Base-by-base conservation (phyloP, 2,888 invertebrate genomes). In the Uropetala carovei region DNA sequence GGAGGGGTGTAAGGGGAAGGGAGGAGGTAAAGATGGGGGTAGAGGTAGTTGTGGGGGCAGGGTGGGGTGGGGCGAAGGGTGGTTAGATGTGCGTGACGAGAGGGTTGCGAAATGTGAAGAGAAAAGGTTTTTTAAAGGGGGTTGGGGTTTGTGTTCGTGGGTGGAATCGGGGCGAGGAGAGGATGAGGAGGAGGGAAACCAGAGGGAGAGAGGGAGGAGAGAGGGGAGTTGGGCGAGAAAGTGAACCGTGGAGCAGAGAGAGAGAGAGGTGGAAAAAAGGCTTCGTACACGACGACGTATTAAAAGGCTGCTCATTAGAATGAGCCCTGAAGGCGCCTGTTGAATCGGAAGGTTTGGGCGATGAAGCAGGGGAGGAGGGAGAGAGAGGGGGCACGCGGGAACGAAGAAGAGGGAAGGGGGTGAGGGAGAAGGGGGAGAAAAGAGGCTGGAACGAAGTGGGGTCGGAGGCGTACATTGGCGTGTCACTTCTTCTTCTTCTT, bases 221-320 rank as follows among this genome's bases (percentile, higher is more conserved):
- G 22, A 75, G 18, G 27, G 27, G 11, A 43, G 43, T 43, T 43
- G 18, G 11, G 68, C 18, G 11, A 68, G 9, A 8, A 18, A 22
- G 68, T 68, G 68, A 22, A 68, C n/a, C 18, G 22, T 27, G 18
- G 27, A 14, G 11, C 16, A 68, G 68, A 22, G 68, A n/a, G 68
- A 22, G 68, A 7, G 68, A 43, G 14, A 22, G 7, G 27, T 13
- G 85, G 59, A 59, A 85, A 82, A 43, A 85, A 58, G 27, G 59
- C 59, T 58, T 27, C 58, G 30, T 56, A 68, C 68, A 60, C 43
- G 83, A 83, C 83, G 83, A 56, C 56, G 68, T 64, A 89, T 89
- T 89, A 89, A 89, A 89, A 89, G 89, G 89, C 89, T 89, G 89
- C 89, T 89, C 89, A 89, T 89, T 89, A 89, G 89, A 68, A 89